These are phyloP conservation scores for Drosophila borborema DNA, from an alignment of 2,888 invertebrate species.

Conservation along the genomic window DNA sequence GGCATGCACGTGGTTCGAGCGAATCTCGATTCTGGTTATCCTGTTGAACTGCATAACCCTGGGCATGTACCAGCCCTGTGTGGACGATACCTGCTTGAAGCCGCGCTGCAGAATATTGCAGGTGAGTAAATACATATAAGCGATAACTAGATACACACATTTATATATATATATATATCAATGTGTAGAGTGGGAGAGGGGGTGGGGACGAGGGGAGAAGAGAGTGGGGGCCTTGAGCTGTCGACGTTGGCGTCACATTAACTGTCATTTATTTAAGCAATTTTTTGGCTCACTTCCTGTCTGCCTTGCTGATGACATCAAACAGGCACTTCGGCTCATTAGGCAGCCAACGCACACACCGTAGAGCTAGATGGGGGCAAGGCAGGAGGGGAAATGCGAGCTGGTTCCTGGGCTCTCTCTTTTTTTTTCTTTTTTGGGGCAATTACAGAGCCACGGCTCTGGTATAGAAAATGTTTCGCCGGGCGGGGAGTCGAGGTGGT, in stretches of 20 bases:
- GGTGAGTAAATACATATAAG: slow-evolving; percentile 87
- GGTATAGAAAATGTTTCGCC: slow-evolving; percentile 43
- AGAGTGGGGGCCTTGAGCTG: slow-evolving; percentile 24
- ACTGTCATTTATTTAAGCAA: slow-evolving; percentile 79
- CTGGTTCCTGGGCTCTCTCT: neutral
- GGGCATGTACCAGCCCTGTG: slow-evolving; percentile 99
- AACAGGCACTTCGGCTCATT: slow-evolving; percentile 78
- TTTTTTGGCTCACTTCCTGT: slow-evolving; percentile 78
- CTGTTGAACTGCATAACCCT: slow-evolving; percentile 98
- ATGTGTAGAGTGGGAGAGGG: too few species aligned
- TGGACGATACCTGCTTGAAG: slow-evolving; percentile 95
- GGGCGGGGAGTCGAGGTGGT: neutral
- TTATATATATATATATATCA: neutral
- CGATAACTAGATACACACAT: neutral
- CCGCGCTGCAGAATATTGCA: slow-evolving; percentile 96
- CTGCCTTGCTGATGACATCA: slow-evolving; percentile 72
- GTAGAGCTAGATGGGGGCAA: neutral
- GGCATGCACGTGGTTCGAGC: slow-evolving; percentile 97
- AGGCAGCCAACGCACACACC: slow-evolving; percentile 59
- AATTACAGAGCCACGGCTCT: slow-evolving; percentile 61
- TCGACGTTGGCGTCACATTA: slow-evolving; percentile 68
- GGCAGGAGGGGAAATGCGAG: neutral
- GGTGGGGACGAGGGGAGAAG: neutral
- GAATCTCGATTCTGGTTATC: slow-evolving; percentile 99
- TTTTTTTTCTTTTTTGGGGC: slow-evolving; percentile 39